Evolutionary conservation across 2,888 invertebrate species (phyloP), one percentile per base, ranked within the genome.

Genomic region (Acheta domesticus): DNA sequence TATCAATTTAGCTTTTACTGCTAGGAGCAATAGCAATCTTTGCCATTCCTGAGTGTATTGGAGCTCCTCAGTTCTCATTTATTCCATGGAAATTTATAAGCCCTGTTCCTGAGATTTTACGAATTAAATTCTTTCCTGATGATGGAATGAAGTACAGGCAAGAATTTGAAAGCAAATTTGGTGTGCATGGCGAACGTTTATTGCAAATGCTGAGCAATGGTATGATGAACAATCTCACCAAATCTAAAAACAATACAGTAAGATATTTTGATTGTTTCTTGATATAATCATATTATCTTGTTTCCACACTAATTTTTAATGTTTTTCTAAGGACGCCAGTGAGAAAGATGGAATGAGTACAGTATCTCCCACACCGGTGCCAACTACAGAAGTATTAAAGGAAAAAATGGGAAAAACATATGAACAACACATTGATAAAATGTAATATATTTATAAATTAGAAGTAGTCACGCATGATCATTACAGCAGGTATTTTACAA

Each of bases 161-260:
- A 77, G 79, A 80, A 19, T 84, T 82, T 76, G 83, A 84, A 78
- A 80, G 82, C 62, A 84, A 83, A 49, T 83, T 84, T 84, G 84
- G 81, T 11, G 49, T 19, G 8, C 48, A 62, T 12, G 81, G 81
- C 14, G 79, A 78, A 36, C 76, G 48, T 23, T 77, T 81, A 8
- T 78, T 80, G 36, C 78, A 74, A 50, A 48, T 50, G 12, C 77
- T 81, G n/a, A 80, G 81, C 14, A 20, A 16, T 21, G 75, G 75
- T 4, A 20, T 21, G 20, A 75, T 12, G n/a, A 62, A 62, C n/a
- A 62, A 14, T n/a, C 1, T 62, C 73, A 73, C 19, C 73, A 73
- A 73, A 73, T 73, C 12, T 19, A 73, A 20, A 73, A 73, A 20
- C 75, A 75, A 20, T 5, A 75, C 21, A 11, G 75, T 23, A 75